Conservation (phyloP, 2,113 vertebrate genomes). For the Miniopterus natalensis region DNA sequence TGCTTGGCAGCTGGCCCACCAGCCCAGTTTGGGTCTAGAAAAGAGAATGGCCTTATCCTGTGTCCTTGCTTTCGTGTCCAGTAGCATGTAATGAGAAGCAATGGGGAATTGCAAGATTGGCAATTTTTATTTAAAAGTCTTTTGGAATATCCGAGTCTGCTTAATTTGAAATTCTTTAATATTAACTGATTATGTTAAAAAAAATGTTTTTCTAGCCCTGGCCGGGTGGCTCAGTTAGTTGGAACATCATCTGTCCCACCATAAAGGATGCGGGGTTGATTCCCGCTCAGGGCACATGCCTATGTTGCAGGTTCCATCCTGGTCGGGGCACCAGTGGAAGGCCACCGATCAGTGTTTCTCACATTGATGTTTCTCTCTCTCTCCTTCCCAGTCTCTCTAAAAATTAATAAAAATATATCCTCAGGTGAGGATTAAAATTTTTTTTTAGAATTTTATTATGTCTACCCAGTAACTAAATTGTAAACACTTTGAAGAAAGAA, state of each 20-base stretch:
- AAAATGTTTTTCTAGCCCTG: background rate
- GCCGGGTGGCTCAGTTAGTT: background rate
- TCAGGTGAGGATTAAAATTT: background rate
- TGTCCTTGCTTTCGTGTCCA: background rate
- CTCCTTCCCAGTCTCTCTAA: background rate
- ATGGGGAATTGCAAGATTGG: background rate
- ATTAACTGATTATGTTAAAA: constrained; percentile 13
- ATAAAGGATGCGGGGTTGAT: background rate
- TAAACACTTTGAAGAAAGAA: background rate
- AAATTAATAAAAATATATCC: background rate
- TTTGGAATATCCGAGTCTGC: background rate
- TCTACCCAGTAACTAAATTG: background rate
- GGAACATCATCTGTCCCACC: background rate
- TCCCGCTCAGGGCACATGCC: background rate
- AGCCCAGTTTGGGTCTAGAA: background rate
- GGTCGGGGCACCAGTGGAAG: background rate
- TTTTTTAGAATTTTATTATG: background rate
- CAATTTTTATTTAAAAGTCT: background rate
- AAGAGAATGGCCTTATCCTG: background rate
- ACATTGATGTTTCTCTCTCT: background rate
- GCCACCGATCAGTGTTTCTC: background rate
- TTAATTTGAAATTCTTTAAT: constrained; percentile 15
- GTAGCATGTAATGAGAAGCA: background rate
- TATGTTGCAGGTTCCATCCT: background rate
- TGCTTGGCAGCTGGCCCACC: background rate